Percentiles rank a stretch among this genome's conserved stretches.
These are phyloP conservation scores for Choristoneura fumiferana DNA, from an alignment of 1,140 invertebrate genomes.

Conservation along the genomic window DNA sequence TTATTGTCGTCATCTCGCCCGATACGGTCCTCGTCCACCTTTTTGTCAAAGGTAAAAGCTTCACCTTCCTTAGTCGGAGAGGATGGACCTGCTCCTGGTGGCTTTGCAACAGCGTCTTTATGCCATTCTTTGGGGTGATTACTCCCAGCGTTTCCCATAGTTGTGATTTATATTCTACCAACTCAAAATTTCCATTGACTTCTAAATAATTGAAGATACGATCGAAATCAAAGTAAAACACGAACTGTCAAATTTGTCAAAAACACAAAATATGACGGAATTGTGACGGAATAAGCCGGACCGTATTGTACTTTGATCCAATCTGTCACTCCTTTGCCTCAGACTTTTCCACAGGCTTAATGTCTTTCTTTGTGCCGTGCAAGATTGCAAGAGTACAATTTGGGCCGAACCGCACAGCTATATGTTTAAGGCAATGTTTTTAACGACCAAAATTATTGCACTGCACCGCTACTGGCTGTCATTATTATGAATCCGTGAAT, in stretches of 20 bases:
- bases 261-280: too few species aligned
- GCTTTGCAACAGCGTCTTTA: slow-evolving; percentile 71
- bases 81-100: slow-evolving; percentile 79
- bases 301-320: background rate
- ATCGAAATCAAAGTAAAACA: too few species aligned
- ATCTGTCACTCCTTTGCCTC: too few species aligned
- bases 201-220: too few species aligned
- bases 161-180: too few species aligned
- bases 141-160: slow-evolving; percentile 88
- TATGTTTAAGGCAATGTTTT: slow-evolving; percentile 7
- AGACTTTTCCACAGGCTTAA: background rate
- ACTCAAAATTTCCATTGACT: too few species aligned
- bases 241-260: too few species aligned
- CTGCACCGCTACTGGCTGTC: too few species aligned
- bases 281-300: background rate
- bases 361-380: background rate
- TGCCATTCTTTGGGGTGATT: slow-evolving; percentile 83
- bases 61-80: slow-evolving; percentile 88
- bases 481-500: too few species aligned
- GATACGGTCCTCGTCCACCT: slow-evolving; percentile 82
- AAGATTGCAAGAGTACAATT: background rate
- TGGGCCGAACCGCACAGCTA: background rate
- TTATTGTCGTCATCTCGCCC: slow-evolving; percentile 78
- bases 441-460: background rate
- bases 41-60: slow-evolving; percentile 92